Conservation (phyloP, 2,113 vertebrate species). For the Lucifuga dentata region DNA sequence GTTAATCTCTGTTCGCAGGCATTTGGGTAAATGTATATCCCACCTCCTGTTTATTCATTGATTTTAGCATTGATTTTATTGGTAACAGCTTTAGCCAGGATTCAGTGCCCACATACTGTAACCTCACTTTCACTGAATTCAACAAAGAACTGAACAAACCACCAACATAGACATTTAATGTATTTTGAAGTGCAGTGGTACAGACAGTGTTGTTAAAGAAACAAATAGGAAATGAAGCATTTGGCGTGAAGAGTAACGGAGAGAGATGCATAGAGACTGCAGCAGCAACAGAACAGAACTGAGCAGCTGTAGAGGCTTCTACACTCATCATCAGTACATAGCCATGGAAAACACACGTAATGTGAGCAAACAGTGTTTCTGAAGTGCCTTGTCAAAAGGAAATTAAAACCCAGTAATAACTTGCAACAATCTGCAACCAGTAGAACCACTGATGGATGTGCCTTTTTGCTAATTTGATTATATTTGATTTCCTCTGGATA, state of each 20-base stretch:
- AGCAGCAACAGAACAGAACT: slow-evolving; percentile 1
- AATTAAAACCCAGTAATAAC: slow-evolving; percentile 4
- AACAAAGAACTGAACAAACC: too few relatives aligned
- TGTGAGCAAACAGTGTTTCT: slow-evolving; percentile 17
- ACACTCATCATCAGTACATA: slow-evolving; percentile 26
- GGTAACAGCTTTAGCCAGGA: background rate
- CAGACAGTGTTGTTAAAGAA: background rate
- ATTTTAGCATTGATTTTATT: slow-evolving; percentile 15
- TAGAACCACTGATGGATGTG: slow-evolving; percentile 24
- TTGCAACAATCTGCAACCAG: slow-evolving; percentile 36
- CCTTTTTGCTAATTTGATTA: slow-evolving; percentile 58
- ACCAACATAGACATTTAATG: background rate
- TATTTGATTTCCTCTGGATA: slow-evolving; percentile 48
- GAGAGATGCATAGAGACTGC: background rate
- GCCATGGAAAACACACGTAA: background rate
- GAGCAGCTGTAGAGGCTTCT: slow-evolving; percentile 1
- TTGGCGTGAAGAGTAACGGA: background rate
- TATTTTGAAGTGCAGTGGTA: background rate
- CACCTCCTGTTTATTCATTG: slow-evolving; percentile 37
- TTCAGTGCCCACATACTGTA: background rate
- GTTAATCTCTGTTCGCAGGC: background rate
- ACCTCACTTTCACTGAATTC: too few relatives aligned
- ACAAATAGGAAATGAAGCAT: slow-evolving; percentile 4
- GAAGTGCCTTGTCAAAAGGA: slow-evolving; percentile 4
- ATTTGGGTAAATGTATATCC: background rate